Base-by-base conservation (phyloP, 2,113 vertebrate genomes). In the Narcine bancroftii region DNA sequence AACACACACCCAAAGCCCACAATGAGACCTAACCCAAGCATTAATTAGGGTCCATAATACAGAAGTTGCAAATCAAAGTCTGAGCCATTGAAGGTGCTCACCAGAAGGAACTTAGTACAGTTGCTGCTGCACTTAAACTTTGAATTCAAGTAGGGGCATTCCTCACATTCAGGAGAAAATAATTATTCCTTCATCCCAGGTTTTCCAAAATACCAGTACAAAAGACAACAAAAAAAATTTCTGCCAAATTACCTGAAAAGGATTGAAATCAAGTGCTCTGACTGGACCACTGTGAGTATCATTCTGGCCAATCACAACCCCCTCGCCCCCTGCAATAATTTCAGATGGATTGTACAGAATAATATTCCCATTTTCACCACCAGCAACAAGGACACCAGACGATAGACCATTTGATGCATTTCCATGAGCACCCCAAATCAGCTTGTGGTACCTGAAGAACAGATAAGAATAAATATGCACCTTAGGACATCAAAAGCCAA, bases 281-380 rank as follows among this genome's bases (percentile, higher is more conserved):
- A 99, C 98, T 0, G 98, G 98, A n/a, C 98, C 99, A 0, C 96
- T 97, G 94, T 99, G 99, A 92, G 95, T 97, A 93, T 97, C 95
- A 1, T 97, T 98, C 94, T 99, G 97, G 13, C 97, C 94, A n/a
- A 99, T 96, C 92, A 98, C 93, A 77, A 98, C 98, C 10, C 98
- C 97, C 13, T 94, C 93, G 21, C 97, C 96, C 72, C 97, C 98
- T 10, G 96, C 95, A 56, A 98, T 94, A 95, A 99, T 97, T 96
- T 98, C 98, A 15, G 96, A 96, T 1, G 98, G 96, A 93, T 99
- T 97, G 33, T 99, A 99, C 10, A 99, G 96, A 94, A 99, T 97
- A 92, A 99, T 95, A 92, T 97, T 97, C 53, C 99, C 99, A 0
- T 99, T 99, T 94, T 99, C 99, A 24, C 98, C 97, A 42, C 99